Conservation (phyloP, 2,797 vertebrate genomes). For the Mallotus villosus region DNA sequence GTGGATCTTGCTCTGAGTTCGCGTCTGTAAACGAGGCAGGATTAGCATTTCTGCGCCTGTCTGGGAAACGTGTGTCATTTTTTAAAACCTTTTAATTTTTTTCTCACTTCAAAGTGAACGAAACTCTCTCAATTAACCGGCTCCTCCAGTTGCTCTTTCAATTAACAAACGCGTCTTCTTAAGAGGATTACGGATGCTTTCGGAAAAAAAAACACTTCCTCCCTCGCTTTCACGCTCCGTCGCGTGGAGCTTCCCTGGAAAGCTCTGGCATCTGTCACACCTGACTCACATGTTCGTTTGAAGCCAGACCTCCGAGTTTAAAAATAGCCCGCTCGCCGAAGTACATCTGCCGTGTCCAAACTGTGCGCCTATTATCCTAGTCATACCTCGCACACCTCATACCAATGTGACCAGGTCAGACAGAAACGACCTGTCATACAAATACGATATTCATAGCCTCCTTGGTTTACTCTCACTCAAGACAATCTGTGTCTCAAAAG, state of each 20-base stretch:
- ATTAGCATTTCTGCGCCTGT: too few relatives aligned
- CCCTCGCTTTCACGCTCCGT: neutral
- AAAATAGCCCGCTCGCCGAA: neutral
- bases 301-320: neutral
- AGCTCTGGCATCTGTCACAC: neutral
- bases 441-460: neutral
- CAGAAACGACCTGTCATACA: neutral
- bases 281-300: conserved; percentile 4
- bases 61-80: too few relatives aligned
- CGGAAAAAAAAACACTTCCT: neutral
- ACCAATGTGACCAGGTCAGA: neutral
- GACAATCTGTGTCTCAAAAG: neutral
- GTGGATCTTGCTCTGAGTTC: too few relatives aligned
- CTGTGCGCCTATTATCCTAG: neutral
- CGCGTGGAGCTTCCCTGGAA: neutral
- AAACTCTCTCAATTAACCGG: too few relatives aligned
- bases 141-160: neutral
- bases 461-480: neutral
- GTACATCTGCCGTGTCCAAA: neutral
- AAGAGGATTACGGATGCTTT: neutral
- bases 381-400: neutral
- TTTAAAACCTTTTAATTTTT: too few relatives aligned
- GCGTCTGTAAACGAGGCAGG: too few relatives aligned
- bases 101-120: too few relatives aligned
- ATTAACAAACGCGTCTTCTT: neutral